These are phyloP conservation scores for Cochlearius cochlearius DNA, from an alignment of 2,113 vertebrate genomes.

Conservation along the genomic window DNA sequence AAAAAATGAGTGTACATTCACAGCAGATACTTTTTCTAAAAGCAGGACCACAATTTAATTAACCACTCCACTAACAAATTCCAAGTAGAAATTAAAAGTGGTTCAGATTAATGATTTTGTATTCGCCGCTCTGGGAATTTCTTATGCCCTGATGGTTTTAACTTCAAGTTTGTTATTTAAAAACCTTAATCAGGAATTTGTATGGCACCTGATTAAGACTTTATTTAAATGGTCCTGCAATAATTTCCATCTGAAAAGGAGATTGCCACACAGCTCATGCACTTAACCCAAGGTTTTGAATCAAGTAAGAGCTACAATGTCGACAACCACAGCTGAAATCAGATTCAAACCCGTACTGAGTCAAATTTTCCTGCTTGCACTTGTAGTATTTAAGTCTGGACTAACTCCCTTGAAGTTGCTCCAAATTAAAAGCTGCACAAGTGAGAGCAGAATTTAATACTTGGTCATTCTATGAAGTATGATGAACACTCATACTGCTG, in stretches of 20 bases:
- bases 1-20: neutral
- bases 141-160: conserved; percentile 10
- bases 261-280: neutral
- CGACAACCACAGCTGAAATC: neutral
- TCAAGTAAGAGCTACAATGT: neutral
- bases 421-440: neutral
- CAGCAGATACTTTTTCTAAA: neutral
- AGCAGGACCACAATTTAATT: conserved; percentile 9
- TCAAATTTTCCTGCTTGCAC: neutral
- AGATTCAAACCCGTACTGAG: neutral
- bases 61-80: neutral
- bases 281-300: neutral
- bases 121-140: neutral
- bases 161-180: conserved; percentile 50
- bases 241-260: conserved; percentile 22
- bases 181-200: conserved; percentile 39
- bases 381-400: neutral
- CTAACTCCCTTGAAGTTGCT: neutral
- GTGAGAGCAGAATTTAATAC: neutral
- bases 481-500: neutral
- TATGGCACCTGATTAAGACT: conserved; percentile 36
- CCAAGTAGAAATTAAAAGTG: conserved; percentile 33
- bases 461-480: neutral
- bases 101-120: conserved; percentile 43
- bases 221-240: conserved; percentile 15